Evolutionary conservation across 2,888 invertebrate genomes (phyloP), one percentile per base, ranked within the genome.

Genomic region (Deilephila elpenor): DNA sequence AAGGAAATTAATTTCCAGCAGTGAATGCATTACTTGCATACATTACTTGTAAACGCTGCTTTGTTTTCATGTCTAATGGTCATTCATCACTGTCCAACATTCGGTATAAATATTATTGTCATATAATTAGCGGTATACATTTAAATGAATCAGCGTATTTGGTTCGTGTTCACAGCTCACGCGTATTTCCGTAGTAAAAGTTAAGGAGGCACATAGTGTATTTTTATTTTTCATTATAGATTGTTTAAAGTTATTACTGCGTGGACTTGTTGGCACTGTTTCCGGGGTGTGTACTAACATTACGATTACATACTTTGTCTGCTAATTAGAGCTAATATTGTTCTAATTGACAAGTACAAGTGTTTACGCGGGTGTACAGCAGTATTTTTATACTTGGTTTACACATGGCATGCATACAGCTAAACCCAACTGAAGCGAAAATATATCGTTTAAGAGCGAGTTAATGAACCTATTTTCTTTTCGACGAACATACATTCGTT

Each of bases 51-150:
- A 44, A 64, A 64, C 20, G 37, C 44, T 51, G 5, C 17, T 67
- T 67, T 51, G 17, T 44, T 51, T 51, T 67, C 67, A 67, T 67
- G 51, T 67, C 20, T 17, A 51, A 67, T 25, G 44, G 25, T 67
- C 25, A 51, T 67, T 17, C 77, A 79, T 67, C 17, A 67, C 25
- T 14, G 4, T 67, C 44, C 51, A 51, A 67, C 7, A 25, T 51
- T 51, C 14, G 44, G 14, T 64, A 62, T 6, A 8, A 62, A 62
- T 62, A 29, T 37, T 37, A 25, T 25, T 51, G 25, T 67, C 44
- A 67, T 67, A 51, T 51, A 51, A 67, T 51, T 67, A 73, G 75
- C 73, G 74, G 73, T 74, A 75, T 61, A 25, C 67, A 51, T 67
- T 17, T 67, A 67, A 64, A 67, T 51, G 51, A 73, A 73, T 70